A percentile compares a stretch with the other conserved stretches of the same genome.
Conservation (phyloP, 2,797 vertebrate genomes). For the Gallinago solitaria region DNA sequence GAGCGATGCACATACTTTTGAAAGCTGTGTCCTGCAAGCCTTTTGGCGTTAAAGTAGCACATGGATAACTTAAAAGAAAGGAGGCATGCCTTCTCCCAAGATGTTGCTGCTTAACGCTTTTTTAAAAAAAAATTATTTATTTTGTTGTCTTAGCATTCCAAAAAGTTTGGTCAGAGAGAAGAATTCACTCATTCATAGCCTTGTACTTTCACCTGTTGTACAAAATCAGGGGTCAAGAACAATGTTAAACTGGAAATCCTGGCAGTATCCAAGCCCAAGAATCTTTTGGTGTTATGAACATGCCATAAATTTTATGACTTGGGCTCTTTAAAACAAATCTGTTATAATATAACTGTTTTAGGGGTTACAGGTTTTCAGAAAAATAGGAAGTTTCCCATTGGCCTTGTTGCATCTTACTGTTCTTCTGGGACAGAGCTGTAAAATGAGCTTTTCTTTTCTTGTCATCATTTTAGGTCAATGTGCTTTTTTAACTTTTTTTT, state of each 20-base stretch:
- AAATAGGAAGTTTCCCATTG: neutral
- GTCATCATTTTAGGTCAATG: neutral
- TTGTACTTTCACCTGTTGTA: neutral
- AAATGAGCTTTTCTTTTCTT: neutral
- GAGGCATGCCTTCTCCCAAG: neutral
- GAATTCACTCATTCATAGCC: fast-evolving
- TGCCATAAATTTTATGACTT: neutral
- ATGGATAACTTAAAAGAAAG: neutral
- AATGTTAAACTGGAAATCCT: neutral
- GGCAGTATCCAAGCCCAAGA: neutral
- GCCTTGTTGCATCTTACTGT: fast-evolving
- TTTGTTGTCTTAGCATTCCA: neutral
- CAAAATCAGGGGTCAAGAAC: neutral
- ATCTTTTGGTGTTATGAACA: neutral
- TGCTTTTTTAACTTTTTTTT: neutral
- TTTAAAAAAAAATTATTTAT: neutral
- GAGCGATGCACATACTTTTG: neutral
- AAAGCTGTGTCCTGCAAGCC: neutral
- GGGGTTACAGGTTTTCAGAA: neutral
- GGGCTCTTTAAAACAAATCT: neutral
- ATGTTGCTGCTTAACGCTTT: neutral
- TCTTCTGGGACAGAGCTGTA: neutral
- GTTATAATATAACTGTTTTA: neutral
- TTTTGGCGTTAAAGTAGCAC: neutral
- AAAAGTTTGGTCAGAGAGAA: neutral